Percentiles rank a stretch among this genome's conserved stretches.
Conservation (phyloP, 37 sponge, comb jelly and placozoan genomes). For the Geodia barretti region DNA sequence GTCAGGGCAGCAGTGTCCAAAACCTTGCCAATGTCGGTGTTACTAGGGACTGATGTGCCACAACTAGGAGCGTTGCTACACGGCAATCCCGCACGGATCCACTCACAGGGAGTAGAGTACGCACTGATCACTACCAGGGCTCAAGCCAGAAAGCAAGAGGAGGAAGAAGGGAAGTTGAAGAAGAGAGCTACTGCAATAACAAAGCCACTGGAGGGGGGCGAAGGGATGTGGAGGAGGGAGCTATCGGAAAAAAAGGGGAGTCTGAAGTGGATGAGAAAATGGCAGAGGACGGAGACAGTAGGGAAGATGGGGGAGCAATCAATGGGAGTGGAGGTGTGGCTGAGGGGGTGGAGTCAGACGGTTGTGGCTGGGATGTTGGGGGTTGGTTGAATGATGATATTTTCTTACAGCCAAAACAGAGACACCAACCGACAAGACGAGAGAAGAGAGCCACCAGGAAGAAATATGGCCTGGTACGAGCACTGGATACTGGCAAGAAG, state of each 20-base stretch:
- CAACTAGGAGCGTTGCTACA: background rate
- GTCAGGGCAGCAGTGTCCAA: constrained; percentile 43
- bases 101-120: no score
- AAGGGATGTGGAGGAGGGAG: background rate
- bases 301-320: background rate
- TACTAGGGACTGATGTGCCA: constrained; percentile 49
- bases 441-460: no score
- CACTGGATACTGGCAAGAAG: no score
- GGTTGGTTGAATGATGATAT: background rate
- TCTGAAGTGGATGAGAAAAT: background rate
- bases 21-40: constrained; percentile 29
- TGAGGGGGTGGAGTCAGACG: background rate
- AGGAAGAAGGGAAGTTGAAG: background rate
- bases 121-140: background rate
- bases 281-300: background rate
- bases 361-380: background rate
- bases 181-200: no score
- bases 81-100: no score
- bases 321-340: background rate
- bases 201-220: background rate
- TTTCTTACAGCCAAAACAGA: no score
- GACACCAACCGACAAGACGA: no score
- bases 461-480: no score
- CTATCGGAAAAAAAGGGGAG: background rate
- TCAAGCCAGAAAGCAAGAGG: background rate